Evolutionary conservation across 1,140 invertebrate species (phyloP).

Genomic region (Centruroides sculpturatus): DNA sequence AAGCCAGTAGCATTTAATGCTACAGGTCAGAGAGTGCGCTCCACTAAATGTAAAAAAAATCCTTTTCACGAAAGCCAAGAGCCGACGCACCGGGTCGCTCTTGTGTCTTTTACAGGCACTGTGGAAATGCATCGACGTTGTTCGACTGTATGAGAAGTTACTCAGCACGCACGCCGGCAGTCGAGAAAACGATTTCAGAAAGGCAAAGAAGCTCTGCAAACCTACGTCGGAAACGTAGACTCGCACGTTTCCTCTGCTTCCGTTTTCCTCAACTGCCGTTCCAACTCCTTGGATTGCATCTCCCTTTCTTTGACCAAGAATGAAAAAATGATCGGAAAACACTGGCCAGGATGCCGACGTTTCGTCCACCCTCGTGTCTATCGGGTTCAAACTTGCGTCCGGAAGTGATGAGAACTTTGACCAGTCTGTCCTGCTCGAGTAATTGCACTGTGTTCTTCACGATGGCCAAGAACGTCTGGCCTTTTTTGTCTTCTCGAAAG

Average conservation of each 20-base stretch:
- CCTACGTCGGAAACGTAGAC: constrained; percentile 77
- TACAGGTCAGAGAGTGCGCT: no score
- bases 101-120: constrained; percentile 50
- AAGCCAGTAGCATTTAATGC: no score
- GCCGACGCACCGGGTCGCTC: constrained; percentile 51
- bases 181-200: constrained; percentile 47
- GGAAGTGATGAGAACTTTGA: constrained; percentile 59
- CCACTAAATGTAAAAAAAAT: no score
- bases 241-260: constrained; percentile 79
- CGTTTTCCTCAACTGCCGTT: constrained; percentile 79
- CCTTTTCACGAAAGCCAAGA: constrained; percentile 72
- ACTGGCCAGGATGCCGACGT: constrained; percentile 42
- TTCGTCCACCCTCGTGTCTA: constrained; percentile 64
- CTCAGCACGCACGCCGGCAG: constrained; percentile 37
- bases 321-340: no score
- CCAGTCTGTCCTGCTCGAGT: constrained; percentile 49
- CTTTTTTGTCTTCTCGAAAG: constrained; percentile 67
- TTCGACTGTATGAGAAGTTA: constrained; percentile 47
- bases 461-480: constrained; percentile 68
- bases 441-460: constrained; percentile 62
- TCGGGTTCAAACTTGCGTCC: no score
- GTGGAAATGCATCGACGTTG: constrained; percentile 51
- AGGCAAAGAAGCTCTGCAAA: constrained; percentile 62
- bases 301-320: constrained; percentile 23
- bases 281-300: constrained; percentile 52